phyloP scores from a whole-genome alignment of 2,888 invertebrate species.

The Reticulitermes lucifugus region DNA sequence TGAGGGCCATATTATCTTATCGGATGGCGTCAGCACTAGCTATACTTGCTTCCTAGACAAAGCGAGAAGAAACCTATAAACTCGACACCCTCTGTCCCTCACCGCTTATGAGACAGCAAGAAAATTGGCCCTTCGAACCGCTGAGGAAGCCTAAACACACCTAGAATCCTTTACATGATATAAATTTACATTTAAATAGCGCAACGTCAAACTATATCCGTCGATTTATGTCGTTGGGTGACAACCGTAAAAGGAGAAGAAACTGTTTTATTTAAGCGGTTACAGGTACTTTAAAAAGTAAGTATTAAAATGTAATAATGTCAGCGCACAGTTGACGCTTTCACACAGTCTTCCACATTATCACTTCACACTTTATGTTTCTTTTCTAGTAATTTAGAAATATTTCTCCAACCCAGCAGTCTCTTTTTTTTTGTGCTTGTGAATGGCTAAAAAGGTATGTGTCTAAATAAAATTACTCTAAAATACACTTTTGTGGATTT shows the following conservation, averaged over 20 bases:
- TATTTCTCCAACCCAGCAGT: neutral
- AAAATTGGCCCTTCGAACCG: neutral
- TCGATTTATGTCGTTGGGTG: neutral
- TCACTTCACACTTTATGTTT: neutral
- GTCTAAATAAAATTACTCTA: too few relatives aligned
- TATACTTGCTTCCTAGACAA: neutral
- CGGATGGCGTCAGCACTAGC: neutral
- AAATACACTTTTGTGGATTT: too few relatives aligned
- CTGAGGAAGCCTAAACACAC: neutral
- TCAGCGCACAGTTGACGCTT: neutral
- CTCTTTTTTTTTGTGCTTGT: too few relatives aligned
- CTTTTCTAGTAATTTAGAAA: neutral
- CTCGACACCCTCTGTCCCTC: neutral
- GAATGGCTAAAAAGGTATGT: too few relatives aligned
- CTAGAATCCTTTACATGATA: neutral
- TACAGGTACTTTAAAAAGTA: neutral
- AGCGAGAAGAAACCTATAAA: neutral
- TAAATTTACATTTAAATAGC: constrained; percentile 9
- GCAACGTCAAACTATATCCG: neutral
- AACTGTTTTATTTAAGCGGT: neutral
- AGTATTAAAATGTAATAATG: neutral
- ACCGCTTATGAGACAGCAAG: neutral
- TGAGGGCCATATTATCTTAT: neutral
- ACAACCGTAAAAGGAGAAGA: neutral
- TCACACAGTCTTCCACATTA: neutral